phyloP scores from a whole-genome alignment of 2,113 vertebrate species.

The Triplophysa dalaica region DNA sequence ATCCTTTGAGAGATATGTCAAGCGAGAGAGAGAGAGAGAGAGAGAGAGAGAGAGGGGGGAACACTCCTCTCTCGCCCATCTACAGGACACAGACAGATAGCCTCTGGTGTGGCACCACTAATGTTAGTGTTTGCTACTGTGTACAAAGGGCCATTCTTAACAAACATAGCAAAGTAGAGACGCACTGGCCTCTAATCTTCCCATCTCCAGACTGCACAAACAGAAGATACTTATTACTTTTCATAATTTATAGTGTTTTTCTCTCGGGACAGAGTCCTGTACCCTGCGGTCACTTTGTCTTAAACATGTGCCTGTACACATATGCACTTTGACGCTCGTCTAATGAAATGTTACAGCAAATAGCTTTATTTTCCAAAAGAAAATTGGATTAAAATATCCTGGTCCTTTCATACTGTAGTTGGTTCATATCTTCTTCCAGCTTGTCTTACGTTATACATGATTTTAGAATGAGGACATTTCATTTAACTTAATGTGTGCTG shows the following conservation, averaged over 20 bases:
- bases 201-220: slow-evolving; percentile 52
- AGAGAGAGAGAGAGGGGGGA: slow-evolving; percentile 1
- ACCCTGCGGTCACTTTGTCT: slow-evolving; percentile 10
- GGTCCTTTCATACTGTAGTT: neutral
- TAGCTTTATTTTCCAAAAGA: neutral
- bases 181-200: slow-evolving; percentile 40
- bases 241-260: slow-evolving; percentile 35
- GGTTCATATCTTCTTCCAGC: neutral
- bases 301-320: slow-evolving; percentile 28
- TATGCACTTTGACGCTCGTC: slow-evolving; percentile 16
- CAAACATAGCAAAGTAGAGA: slow-evolving; percentile 43
- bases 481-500: neutral
- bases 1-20: too few species aligned
- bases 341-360: slow-evolving; percentile 15
- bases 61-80: slow-evolving; percentile 1
- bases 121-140: slow-evolving; percentile 47
- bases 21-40: neutral
- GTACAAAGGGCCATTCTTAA: slow-evolving; percentile 48
- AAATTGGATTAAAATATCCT: neutral
- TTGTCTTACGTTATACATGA: neutral
- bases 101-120: slow-evolving; percentile 52
- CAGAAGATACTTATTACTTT: slow-evolving; percentile 48
- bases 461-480: too few species aligned
- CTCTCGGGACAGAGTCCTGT: slow-evolving; percentile 8
- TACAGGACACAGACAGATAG: slow-evolving; percentile 42